phyloP scores from a whole-genome alignment of 2,888 invertebrate species.

The Phalera bucephala region DNA sequence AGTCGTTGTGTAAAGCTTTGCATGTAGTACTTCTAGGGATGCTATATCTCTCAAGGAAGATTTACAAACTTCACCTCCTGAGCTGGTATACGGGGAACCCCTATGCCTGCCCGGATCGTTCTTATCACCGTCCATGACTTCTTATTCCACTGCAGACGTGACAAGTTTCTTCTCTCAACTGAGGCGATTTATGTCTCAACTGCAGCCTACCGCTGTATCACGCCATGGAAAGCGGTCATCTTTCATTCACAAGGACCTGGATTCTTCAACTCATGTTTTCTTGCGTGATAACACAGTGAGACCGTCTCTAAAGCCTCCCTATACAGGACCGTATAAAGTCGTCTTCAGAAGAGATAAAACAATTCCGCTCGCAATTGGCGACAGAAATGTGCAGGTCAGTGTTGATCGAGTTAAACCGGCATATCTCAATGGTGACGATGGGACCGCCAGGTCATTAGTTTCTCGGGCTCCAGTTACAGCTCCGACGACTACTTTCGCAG shows the following conservation, averaged over 20 bases:
- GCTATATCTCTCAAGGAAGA: too few species aligned
- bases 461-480: background rate
- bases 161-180: constrained; percentile 5
- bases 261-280: constrained; percentile 6
- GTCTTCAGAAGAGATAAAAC: constrained; percentile 4
- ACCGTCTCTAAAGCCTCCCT: constrained; percentile 11
- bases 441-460: background rate
- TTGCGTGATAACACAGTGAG: constrained; percentile 13
- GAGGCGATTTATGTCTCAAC: constrained; percentile 2
- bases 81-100: too few species aligned
- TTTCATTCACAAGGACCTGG: constrained; percentile 9
- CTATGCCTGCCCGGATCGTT: constrained; percentile 31
- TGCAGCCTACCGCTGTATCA: constrained; percentile 7
- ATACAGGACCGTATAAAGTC: constrained; percentile 14
- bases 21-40: too few species aligned
- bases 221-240: background rate
- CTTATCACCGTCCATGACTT: constrained; percentile 10
- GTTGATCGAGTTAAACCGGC: constrained; percentile 7
- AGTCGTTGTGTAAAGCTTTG: too few species aligned
- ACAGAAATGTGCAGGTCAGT: constrained; percentile 3
- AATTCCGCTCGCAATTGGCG: background rate
- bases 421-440: constrained; percentile 1
- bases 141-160: background rate
- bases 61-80: too few species aligned
- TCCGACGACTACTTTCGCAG: background rate